Conservation (phyloP, 2,113 vertebrate species). For the Syngnathoides biaculeatus region DNA sequence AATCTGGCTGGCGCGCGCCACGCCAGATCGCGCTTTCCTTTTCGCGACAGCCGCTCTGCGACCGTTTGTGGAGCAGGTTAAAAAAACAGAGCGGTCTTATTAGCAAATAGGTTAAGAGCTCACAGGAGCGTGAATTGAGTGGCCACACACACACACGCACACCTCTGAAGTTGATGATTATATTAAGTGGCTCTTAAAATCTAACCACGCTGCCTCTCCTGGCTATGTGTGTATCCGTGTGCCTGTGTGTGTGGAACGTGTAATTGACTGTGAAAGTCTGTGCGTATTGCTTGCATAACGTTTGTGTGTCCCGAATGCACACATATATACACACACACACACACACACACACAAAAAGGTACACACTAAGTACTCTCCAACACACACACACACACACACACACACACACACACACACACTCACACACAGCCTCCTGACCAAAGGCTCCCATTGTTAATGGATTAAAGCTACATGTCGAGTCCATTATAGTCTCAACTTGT, state of each 20-base stretch:
- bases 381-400: conserved; percentile 5
- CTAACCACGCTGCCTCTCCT: conserved; percentile 62
- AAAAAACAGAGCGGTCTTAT: conserved; percentile 45
- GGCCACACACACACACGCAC: conserved; percentile 41
- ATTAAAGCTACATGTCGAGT: conserved; percentile 74
- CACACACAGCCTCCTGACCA: conserved; percentile 57
- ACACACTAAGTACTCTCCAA: conserved; percentile 16
- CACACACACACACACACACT: neutral
- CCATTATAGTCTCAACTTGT: conserved; percentile 70
- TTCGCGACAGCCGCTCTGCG: conserved; percentile 42
- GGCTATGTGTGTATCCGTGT: conserved; percentile 37
- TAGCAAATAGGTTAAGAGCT: conserved; percentile 52
- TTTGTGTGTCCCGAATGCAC: conserved; percentile 24
- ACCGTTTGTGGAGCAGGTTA: conserved; percentile 48
- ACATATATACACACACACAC: conserved; percentile 6
- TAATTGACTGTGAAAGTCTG: conserved; percentile 52
- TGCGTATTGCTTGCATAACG: conserved; percentile 52
- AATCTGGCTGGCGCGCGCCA: neutral
- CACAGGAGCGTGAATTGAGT: conserved; percentile 53
- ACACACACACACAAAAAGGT: conserved; percentile 4
- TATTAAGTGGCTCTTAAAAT: conserved; percentile 67
- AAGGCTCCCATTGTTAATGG: conserved; percentile 70
- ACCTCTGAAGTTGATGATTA: conserved; percentile 62
- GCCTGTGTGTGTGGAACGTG: conserved; percentile 23
- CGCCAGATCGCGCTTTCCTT: neutral